Conservation (phyloP, 2,797 vertebrate species). For the Sebastes itinus region DNA sequence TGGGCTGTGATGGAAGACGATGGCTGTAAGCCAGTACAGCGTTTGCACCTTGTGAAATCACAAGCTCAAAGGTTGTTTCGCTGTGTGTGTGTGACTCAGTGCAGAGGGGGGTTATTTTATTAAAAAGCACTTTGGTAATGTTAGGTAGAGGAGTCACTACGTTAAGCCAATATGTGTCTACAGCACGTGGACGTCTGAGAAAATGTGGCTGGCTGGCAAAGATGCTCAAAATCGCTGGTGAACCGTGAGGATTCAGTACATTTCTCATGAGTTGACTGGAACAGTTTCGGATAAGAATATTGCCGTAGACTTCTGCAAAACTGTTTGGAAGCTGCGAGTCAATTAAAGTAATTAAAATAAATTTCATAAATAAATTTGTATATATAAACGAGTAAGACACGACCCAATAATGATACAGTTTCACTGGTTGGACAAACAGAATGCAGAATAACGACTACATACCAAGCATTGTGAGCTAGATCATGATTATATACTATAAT, state of each 20-base stretch:
- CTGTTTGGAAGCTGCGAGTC: slow-evolving; percentile 37
- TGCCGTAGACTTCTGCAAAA: slow-evolving; percentile 53
- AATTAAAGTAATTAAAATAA: slow-evolving; percentile 9
- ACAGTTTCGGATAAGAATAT: slow-evolving; percentile 41
- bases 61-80: slow-evolving; percentile 33
- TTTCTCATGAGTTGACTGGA: slow-evolving; percentile 20
- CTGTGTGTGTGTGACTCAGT: slow-evolving; percentile 40
- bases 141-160: slow-evolving; percentile 41
- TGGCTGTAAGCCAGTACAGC: slow-evolving; percentile 54
- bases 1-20: slow-evolving; percentile 73
- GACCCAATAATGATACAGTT: slow-evolving; percentile 21
- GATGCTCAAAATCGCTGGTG: slow-evolving; percentile 64
- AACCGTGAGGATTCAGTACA: slow-evolving; percentile 40
- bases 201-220: slow-evolving; percentile 57
- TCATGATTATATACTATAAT: slow-evolving; percentile 13
- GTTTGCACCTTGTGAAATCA: slow-evolving; percentile 56
- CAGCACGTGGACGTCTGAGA: slow-evolving; percentile 47
- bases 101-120: slow-evolving; percentile 7
- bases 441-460: slow-evolving; percentile 33
- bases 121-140: slow-evolving; percentile 72
- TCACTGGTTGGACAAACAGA: slow-evolving; percentile 38
- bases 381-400: not conserved
- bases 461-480: slow-evolving; percentile 42
- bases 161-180: slow-evolving; percentile 52
- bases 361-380: not conserved